These are phyloP conservation scores for Albula goreensis DNA, from an alignment of 2,113 vertebrate genomes.

Conservation along the genomic window DNA sequence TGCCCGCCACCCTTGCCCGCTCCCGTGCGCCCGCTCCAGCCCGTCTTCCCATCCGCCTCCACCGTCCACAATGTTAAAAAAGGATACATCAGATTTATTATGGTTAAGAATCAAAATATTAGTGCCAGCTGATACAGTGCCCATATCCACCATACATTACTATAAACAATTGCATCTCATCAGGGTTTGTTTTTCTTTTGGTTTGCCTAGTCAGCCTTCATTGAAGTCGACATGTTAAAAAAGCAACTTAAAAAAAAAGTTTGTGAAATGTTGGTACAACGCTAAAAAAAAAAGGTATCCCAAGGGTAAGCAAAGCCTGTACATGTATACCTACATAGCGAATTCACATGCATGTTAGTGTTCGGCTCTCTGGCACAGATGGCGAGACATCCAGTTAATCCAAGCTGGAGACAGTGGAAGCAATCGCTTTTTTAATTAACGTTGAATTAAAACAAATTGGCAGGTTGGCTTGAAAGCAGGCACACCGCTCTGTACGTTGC, in stretches of 20 bases:
- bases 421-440: constrained; percentile 10
- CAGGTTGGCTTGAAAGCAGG: neutral
- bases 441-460: constrained; percentile 2
- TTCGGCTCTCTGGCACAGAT: neutral
- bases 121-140: neutral
- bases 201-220: neutral
- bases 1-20: constrained; percentile 42
- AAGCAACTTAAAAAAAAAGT: neutral
- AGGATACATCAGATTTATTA: neutral
- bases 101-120: neutral
- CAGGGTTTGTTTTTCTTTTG: neutral
- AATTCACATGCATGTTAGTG: neutral
- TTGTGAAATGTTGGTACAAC: neutral
- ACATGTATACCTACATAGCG: neutral
- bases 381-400: constrained; percentile 2
- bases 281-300: neutral
- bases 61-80: neutral
- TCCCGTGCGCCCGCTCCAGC: constrained; percentile 40
- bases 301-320: neutral
- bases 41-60: neutral
- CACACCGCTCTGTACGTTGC: neutral
- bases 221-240: neutral
- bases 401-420: neutral
- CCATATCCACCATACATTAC: neutral
- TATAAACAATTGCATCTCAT: neutral